Conservation (phyloP, 1,140 invertebrate species). For the Leptinotarsa defecta region DNA sequence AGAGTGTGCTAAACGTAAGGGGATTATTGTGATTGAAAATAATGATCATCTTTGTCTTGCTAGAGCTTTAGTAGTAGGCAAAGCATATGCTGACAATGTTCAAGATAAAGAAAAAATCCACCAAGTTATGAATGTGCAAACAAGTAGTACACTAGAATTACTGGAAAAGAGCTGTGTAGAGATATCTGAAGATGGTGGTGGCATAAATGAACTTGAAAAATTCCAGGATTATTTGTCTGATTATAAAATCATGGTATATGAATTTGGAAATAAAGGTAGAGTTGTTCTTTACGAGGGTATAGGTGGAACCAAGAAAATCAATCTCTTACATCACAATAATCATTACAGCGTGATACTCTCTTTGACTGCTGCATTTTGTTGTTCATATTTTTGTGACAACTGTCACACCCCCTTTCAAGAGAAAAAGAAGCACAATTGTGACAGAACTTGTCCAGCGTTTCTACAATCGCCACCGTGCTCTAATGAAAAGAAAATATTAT, state of each 20-base stretch:
- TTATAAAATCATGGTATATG: constrained; percentile 28
- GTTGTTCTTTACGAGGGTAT: background rate
- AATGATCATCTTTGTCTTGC: constrained; percentile 29
- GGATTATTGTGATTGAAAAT: constrained; percentile 28
- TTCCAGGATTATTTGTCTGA: constrained; percentile 24
- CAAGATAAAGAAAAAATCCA: constrained; percentile 4
- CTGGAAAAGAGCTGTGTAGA: background rate
- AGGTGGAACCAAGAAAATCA: constrained; percentile 7
- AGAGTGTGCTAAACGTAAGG: constrained; percentile 18
- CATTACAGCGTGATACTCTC: background rate
- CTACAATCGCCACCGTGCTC: background rate
- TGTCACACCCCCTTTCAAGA: constrained; percentile 5
- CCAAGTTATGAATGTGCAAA: background rate
- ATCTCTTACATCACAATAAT: constrained; percentile 12
- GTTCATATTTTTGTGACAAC: constrained; percentile 17
- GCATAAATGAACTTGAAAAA: background rate
- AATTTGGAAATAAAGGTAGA: constrained; percentile 17
- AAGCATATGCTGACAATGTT: constrained; percentile 17
- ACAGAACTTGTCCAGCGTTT: constrained; percentile 4
- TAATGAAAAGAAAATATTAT: constrained; percentile 4
- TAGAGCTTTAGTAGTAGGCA: constrained; percentile 26
- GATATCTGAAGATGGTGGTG: constrained; percentile 10
- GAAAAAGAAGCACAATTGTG: background rate
- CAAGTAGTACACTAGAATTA: background rate
- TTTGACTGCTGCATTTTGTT: constrained; percentile 16